Evolutionary conservation across 2,888 invertebrate genomes (phyloP).

Genomic region (Ischnura elegans): DNA sequence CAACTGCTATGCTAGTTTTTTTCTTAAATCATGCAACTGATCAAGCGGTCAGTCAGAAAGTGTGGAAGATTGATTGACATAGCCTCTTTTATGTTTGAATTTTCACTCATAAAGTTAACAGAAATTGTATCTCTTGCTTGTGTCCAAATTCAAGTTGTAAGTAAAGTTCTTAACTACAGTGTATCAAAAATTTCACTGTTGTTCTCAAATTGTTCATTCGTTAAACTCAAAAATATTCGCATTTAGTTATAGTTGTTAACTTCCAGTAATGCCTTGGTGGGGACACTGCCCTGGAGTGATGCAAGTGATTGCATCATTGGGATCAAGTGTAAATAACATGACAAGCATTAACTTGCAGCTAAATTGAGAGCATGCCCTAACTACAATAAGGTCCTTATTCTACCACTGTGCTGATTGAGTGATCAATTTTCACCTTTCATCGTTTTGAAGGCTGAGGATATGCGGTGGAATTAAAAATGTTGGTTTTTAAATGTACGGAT

Average conservation of each 20-base stretch:
- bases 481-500: slow-evolving; percentile 44
- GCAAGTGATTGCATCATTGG: neutral
- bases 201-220: neutral
- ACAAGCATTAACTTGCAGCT: neutral
- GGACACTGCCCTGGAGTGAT: neutral
- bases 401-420: neutral
- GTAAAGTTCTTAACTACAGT: neutral
- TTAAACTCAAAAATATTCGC: neutral
- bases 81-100: neutral
- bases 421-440: neutral
- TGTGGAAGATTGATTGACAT: neutral
- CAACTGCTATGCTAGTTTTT: neutral
- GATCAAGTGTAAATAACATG: neutral
- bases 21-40: neutral
- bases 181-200: neutral
- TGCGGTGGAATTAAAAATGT: slow-evolving; percentile 27
- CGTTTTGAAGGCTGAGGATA: neutral
- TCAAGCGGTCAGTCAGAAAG: neutral
- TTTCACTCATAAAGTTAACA: neutral
- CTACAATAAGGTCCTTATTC: neutral
- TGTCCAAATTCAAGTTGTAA: neutral
- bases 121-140: neutral
- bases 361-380: neutral
- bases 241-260: neutral
- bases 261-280: neutral